phyloP scores from a whole-genome alignment of 2,113 vertebrate species.

The Pantherophis guttatus region DNA sequence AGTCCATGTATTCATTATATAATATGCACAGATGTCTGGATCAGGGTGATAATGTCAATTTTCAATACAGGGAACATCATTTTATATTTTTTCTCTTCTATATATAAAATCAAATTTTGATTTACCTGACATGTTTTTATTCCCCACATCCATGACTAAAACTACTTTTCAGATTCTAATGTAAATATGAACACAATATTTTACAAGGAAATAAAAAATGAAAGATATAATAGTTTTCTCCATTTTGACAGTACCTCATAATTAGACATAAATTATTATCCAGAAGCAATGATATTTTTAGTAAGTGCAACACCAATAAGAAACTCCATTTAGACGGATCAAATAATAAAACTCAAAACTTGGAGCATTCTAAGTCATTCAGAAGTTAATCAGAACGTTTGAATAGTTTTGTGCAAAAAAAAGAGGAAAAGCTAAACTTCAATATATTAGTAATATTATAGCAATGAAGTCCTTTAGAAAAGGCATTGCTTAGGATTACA shows the following conservation, averaged over 20 bases:
- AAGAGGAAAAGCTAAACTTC: background rate
- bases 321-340: background rate
- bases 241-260: background rate
- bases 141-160: background rate
- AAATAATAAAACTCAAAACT: background rate
- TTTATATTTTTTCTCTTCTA: background rate
- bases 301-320: background rate
- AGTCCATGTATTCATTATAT: background rate
- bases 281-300: background rate
- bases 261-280: background rate
- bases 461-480: background rate
- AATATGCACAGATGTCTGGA: background rate
- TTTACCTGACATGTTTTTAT: background rate
- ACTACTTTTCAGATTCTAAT: background rate
- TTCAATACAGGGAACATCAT: background rate
- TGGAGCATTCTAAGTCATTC: background rate
- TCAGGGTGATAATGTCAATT: background rate
- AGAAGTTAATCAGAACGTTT: background rate
- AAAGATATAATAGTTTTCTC: background rate
- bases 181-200: background rate
- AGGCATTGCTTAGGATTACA: slow-evolving; percentile 6
- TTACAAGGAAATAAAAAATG: background rate
- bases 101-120: background rate
- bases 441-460: slow-evolving; percentile 4
- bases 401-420: background rate